phyloP scores from a whole-genome alignment of 1,140 invertebrate species.

The Calosoma granatense region DNA sequence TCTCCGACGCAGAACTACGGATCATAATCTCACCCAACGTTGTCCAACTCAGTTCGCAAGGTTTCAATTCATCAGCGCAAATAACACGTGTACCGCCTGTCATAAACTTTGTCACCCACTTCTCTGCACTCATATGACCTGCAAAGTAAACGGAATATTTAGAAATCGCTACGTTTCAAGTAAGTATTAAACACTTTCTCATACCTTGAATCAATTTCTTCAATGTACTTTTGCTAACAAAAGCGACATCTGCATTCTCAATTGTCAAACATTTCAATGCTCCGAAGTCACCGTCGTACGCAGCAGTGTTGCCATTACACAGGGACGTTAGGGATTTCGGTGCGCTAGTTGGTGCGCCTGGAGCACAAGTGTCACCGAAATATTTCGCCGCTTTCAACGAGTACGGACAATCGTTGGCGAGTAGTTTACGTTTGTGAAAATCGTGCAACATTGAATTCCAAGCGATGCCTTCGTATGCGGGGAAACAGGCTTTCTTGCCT shows the following conservation, averaged over 20 bases:
- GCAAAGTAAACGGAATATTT: too few species aligned
- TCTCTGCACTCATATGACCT: constrained; percentile 22
- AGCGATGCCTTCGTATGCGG: constrained; percentile 52
- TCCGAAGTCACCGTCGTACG: constrained; percentile 43
- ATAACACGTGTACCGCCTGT: constrained; percentile 34
- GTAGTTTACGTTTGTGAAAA: constrained; percentile 38
- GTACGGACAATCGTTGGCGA: constrained; percentile 33
- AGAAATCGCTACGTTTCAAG: neutral
- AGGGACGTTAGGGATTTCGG: constrained; percentile 13
- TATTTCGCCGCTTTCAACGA: constrained; percentile 41
- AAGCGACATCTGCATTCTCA: constrained; percentile 73
- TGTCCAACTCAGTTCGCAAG: constrained; percentile 60
- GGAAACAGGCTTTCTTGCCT: constrained; percentile 59
- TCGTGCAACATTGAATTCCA: constrained; percentile 50
- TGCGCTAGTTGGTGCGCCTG: constrained; percentile 28
- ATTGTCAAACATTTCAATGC: constrained; percentile 74
- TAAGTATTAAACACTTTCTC: constrained; percentile 5
- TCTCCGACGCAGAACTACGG: constrained; percentile 31
- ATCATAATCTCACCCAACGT: constrained; percentile 52
- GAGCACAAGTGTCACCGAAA: constrained; percentile 51
- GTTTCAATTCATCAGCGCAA: constrained; percentile 42
- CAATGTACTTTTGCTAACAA: constrained; percentile 62
- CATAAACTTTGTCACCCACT: constrained; percentile 20
- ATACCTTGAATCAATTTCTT: constrained; percentile 46
- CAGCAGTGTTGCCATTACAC: constrained; percentile 18